Conservation (phyloP, 1,140 invertebrate species). For the Lordiphosa clarofinis region DNA sequence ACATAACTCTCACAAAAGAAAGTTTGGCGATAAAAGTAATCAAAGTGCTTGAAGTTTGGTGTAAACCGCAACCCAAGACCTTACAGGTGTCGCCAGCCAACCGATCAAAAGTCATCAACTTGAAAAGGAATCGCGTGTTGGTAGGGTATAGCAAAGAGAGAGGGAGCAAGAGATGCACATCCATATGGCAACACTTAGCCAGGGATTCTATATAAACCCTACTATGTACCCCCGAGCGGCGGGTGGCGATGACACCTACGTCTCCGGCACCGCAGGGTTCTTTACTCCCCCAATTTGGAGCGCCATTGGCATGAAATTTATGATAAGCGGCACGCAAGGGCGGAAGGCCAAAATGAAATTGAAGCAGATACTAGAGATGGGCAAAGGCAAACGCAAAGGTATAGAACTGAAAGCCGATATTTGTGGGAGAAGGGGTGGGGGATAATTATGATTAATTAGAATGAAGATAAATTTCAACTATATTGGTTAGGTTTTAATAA, state of each 20-base stretch:
- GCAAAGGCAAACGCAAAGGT: no score
- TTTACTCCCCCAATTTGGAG: conserved; percentile 58
- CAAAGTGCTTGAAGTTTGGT: conserved; percentile 67
- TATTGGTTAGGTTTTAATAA: no score
- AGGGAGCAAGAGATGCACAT: conserved; percentile 5
- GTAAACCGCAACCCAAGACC: conserved; percentile 34
- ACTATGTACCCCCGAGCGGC: conserved; percentile 24
- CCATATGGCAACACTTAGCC: conserved; percentile 64
- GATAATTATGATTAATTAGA: no score
- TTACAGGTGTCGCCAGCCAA: conserved; percentile 52
- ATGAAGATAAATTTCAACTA: no score
- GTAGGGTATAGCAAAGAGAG: conserved; percentile 29
- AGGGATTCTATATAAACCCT: not conserved
- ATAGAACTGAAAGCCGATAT: no score
- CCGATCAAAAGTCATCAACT: conserved; percentile 64
- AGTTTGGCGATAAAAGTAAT: conserved; percentile 64
- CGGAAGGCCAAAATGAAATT: conserved; percentile 39
- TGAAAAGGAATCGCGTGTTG: conserved; percentile 53
- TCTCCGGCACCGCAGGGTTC: conserved; percentile 44
- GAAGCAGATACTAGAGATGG: conserved; percentile 23
- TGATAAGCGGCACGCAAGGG: conserved; percentile 70
- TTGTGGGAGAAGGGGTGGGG: no score
- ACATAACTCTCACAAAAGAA: conserved; percentile 5
- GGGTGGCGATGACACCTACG: conserved; percentile 68
- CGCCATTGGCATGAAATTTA: conserved; percentile 47